A percentile compares a stretch with the other conserved stretches of the same genome.
Evolutionary conservation across 2,113 vertebrate genomes (phyloP).

Genomic region (Psephotus haematonotus): DNA sequence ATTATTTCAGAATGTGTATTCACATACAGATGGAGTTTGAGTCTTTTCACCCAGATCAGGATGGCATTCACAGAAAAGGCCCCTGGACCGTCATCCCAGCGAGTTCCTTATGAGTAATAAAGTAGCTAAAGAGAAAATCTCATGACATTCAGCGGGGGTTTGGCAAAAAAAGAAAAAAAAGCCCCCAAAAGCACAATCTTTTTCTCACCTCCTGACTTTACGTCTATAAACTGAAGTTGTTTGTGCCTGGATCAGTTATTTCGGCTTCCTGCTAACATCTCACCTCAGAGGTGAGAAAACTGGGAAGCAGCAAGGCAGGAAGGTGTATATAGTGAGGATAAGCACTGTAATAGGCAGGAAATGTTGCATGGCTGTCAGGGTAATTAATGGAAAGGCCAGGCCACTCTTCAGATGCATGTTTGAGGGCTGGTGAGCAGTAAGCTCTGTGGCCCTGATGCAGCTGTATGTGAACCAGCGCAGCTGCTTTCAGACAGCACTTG

Average conservation of each 20-base stretch:
- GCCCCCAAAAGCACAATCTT: neutral
- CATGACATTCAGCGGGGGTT: neutral
- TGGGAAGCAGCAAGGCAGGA: neutral
- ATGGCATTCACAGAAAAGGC: neutral
- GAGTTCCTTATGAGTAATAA: neutral
- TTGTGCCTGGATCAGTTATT: neutral
- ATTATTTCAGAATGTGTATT: neutral
- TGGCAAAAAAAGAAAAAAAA: neutral
- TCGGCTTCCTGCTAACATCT: neutral
- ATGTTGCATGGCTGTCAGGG: neutral
- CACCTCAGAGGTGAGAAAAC: neutral
- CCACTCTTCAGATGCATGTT: rapidly evolving
- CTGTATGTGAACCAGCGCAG: neutral
- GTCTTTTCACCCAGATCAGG: neutral
- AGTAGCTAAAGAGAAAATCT: neutral
- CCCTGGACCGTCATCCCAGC: neutral
- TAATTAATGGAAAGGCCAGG: neutral
- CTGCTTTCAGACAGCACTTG: neutral
- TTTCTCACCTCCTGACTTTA: neutral
- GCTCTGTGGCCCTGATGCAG: neutral
- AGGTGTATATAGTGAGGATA: rapidly evolving
- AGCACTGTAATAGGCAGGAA: neutral
- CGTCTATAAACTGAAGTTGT: neutral
- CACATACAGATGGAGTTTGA: neutral
- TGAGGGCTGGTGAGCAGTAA: neutral